Evolutionary conservation across 2,888 invertebrate species (phyloP), one percentile per base, ranked within the genome.

Genomic region (Leptinotarsa peninsularis): DNA sequence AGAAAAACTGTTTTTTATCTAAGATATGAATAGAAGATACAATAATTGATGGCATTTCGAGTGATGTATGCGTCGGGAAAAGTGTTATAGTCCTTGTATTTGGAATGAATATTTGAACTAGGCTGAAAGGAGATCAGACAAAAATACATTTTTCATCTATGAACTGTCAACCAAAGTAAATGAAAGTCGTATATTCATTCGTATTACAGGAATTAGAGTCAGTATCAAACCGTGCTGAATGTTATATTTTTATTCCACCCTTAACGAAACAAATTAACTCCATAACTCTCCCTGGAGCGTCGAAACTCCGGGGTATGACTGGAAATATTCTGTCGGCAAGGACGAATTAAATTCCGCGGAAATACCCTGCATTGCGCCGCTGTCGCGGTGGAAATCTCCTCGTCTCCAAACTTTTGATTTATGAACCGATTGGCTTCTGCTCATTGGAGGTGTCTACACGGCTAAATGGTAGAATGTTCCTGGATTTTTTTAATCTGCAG

Each of bases 301-400:
- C 33, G 69, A 69, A 69, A 27, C n/a, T 54, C 21, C 52, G 17
- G 33, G 13, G 69, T 13, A 70, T 56, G 50, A 15, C 7, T 23
- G 54, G 49, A 58, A 58, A 58, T 70, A 21, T 23, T 43, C 15
- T 49, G 43, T 21, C 58, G 58, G 58, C 70, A 58, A 21, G 58
- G 58, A 58, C 58, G 54, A 54, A 70, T 58, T 58, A 58, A 56
- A 70, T 73, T 72, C 71, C 67, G 66, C 63, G 71, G 67, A 71
- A 78, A 74, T 72, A 67, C 81, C 77, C 82, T 81, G 83, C 82
- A 82, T 80, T 82, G 82, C 82, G 82, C 80, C 70, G 74, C 77
- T 81, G 78, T 78, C 81, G 83, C 83, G 80, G 80, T 78, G 80
- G 74, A 81, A 80, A 79, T 82, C 70, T 70, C 18, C 21, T 49